These are phyloP conservation scores for Argopecten irradians DNA, from an alignment of 1,140 invertebrate species.

Conservation along the genomic window DNA sequence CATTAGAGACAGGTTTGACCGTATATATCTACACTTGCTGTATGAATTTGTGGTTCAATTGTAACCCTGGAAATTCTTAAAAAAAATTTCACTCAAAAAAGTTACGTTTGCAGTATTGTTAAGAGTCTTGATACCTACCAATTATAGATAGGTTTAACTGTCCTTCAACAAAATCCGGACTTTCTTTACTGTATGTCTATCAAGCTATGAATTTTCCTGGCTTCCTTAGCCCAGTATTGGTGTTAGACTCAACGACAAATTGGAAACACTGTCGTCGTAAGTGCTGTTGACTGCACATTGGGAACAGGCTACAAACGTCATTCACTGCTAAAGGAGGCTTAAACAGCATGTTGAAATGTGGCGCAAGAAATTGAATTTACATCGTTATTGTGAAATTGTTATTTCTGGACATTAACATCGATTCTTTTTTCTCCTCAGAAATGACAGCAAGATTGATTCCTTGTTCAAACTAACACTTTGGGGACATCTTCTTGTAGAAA, in stretches of 20 bases:
- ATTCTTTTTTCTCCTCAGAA: background rate
- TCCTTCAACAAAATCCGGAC: too few species aligned
- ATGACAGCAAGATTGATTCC: constrained; percentile 1
- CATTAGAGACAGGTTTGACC: too few species aligned
- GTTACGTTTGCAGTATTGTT: too few species aligned
- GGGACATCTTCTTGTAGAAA: background rate
- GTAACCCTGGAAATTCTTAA: too few species aligned
- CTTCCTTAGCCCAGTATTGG: background rate
- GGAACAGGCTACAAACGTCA: background rate
- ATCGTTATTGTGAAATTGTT: constrained; percentile 7
- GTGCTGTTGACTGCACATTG: background rate
- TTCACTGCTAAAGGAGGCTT: background rate
- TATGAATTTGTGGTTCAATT: too few species aligned
- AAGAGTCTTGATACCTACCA: too few species aligned
- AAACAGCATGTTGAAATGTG: background rate
- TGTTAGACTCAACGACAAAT: background rate
- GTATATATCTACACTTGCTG: too few species aligned
- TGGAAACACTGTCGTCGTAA: background rate
- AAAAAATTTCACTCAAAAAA: too few species aligned
- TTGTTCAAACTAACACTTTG: background rate
- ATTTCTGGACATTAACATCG: background rate
- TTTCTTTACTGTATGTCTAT: too few species aligned
- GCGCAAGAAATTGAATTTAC: background rate
- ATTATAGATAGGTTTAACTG: too few species aligned
- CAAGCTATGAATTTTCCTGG: too few species aligned